Percentiles rank a stretch among this genome's conserved stretches.
Conservation (phyloP, 1,140 invertebrate species). For the Bactericera cockerelli region DNA sequence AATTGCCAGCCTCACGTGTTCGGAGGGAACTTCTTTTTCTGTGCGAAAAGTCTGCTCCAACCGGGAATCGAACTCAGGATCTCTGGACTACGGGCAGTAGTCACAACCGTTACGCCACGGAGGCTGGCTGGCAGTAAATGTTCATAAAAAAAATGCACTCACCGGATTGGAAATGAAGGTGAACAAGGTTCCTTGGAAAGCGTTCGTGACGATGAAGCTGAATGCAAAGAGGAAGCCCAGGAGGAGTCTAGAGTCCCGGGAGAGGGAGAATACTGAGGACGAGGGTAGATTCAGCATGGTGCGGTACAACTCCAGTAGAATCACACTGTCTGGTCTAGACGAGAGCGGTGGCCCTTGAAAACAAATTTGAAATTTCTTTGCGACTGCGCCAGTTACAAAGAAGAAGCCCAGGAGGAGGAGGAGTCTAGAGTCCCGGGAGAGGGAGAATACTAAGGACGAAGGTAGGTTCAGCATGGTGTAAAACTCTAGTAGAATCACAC, state of each 20-base stretch:
- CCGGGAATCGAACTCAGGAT: too few relatives aligned
- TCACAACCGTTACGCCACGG: too few relatives aligned
- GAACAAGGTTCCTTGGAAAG: slow-evolving; percentile 16
- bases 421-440: slow-evolving; percentile 21
- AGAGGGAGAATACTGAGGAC: slow-evolving; percentile 15
- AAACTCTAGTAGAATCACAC: slow-evolving; percentile 3
- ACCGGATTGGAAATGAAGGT: slow-evolving; percentile 21
- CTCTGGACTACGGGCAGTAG: too few relatives aligned
- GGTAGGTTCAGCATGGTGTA: slow-evolving; percentile 10
- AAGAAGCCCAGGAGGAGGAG: slow-evolving; percentile 26
- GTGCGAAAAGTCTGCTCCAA: too few relatives aligned
- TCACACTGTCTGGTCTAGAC: neutral
- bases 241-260: slow-evolving; percentile 24
- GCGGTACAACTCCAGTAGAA: slow-evolving; percentile 13
- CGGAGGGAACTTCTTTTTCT: too few relatives aligned
- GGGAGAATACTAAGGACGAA: slow-evolving; percentile 16
- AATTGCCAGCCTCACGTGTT: too few relatives aligned
- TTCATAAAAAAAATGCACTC: too few relatives aligned
- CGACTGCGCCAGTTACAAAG: slow-evolving; percentile 27
- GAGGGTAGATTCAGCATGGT: slow-evolving; percentile 11
- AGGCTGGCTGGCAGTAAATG: too few relatives aligned
- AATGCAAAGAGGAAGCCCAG: slow-evolving; percentile 24
- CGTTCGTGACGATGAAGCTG: slow-evolving; percentile 23
- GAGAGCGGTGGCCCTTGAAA: too few relatives aligned
- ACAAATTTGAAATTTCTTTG: too few relatives aligned